These are phyloP conservation scores for Callopanchax toddi DNA, from an alignment of 2,113 vertebrate genomes.

Conservation along the genomic window DNA sequence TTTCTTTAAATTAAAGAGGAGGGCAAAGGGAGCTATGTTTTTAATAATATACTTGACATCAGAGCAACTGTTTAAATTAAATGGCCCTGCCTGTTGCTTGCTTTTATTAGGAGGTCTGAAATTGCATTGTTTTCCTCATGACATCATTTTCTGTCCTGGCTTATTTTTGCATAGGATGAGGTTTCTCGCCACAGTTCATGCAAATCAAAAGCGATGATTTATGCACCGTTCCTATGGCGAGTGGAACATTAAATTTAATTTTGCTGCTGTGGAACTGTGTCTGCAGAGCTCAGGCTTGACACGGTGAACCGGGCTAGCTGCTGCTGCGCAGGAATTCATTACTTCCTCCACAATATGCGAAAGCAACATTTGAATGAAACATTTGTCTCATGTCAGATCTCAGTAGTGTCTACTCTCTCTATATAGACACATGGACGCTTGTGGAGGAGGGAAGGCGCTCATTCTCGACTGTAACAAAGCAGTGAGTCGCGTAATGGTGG, in stretches of 20 bases:
- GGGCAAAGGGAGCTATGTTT: constrained; percentile 80
- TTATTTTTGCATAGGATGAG: constrained; percentile 88
- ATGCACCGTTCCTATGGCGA: constrained; percentile 89
- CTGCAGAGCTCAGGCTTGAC: constrained; percentile 84
- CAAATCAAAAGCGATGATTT: constrained; percentile 97
- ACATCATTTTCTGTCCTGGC: constrained; percentile 90
- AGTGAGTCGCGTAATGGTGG: constrained; percentile 60
- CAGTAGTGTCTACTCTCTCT: constrained; percentile 82
- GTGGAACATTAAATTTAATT: constrained; percentile 99
- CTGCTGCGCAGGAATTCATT: constrained; percentile 90
- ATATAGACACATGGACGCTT: constrained; percentile 62
- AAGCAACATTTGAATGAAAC: constrained; percentile 99
- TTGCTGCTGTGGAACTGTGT: constrained; percentile 85
- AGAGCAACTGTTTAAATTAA: constrained; percentile 86
- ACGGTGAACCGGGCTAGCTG: constrained; percentile 85
- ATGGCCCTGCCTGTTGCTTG: constrained; percentile 71
- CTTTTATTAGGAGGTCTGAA: constrained; percentile 88
- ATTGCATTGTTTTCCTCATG: constrained; percentile 91
- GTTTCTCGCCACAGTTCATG: constrained; percentile 88
- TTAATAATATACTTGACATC: constrained; percentile 92
- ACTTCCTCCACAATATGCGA: constrained; percentile 94
- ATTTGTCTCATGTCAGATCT: constrained; percentile 98
- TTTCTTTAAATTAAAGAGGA: constrained; percentile 82
- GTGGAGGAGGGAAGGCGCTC: constrained; percentile 41
- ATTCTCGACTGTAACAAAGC: constrained; percentile 74